Conservation (phyloP, 2,797 vertebrate species). For the Pyrocephalus nanus region DNA sequence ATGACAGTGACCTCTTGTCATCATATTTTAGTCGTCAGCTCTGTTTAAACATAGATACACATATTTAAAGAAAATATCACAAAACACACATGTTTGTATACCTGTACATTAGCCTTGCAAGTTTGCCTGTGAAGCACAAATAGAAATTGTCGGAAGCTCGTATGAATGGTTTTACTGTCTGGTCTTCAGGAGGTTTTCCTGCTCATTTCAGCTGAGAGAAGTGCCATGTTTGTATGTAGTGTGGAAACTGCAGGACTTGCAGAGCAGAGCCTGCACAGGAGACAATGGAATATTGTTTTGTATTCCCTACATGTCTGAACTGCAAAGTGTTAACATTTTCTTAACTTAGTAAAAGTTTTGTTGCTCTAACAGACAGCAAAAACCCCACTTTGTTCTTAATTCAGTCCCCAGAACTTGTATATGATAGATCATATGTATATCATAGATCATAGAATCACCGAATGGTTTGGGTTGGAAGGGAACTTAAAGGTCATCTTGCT, state of each 20-base stretch:
- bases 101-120: background rate
- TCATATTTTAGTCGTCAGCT: background rate
- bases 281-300: background rate
- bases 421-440: too few relatives aligned
- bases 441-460: background rate
- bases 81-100: background rate
- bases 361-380: background rate
- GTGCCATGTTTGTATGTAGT: too few relatives aligned
- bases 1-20: background rate
- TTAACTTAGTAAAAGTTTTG: background rate
- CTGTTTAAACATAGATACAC: background rate
- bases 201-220: background rate
- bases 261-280: background rate
- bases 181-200: background rate
- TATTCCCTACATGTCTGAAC: background rate
- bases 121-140: background rate
- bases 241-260: background rate
- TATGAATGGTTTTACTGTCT: background rate
- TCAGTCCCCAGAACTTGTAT: background rate
- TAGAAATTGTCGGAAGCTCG: background rate
- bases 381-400: background rate
- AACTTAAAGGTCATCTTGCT: background rate
- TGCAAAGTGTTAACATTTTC: background rate
- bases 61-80: background rate
- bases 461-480: background rate